Conservation (phyloP, 1,140 invertebrate genomes). For the Brachystomella parvula region DNA sequence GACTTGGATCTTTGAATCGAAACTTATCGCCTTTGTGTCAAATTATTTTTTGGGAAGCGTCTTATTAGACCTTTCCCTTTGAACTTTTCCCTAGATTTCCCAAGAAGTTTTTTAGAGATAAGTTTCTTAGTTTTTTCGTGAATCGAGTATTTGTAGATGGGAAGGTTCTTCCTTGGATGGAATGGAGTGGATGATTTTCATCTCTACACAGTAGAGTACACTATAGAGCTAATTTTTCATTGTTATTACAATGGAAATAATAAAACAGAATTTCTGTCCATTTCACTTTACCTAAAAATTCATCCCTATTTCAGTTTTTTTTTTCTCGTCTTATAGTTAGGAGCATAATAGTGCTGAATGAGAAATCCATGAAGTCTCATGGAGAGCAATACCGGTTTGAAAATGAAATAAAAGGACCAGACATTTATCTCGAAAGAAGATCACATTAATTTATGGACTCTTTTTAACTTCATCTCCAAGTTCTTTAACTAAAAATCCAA, state of each 20-base stretch:
- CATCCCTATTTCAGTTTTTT: constrained; percentile 3
- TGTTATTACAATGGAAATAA: constrained; percentile 4
- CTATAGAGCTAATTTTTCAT: constrained; percentile 2
- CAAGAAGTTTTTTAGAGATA: too few species aligned
- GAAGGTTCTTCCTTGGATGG: too few species aligned
- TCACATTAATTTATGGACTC: constrained; percentile 33
- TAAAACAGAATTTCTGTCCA: constrained; percentile 6
- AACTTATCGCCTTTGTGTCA: too few species aligned
- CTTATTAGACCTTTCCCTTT: too few species aligned
- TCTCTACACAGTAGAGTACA: too few species aligned
- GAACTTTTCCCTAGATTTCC: too few species aligned
- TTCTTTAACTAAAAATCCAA: neutral
- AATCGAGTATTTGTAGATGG: too few species aligned
- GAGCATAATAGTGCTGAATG: constrained; percentile 15
- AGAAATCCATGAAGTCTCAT: constrained; percentile 20
- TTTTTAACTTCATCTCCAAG: constrained; percentile 14
- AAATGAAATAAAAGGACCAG: constrained; percentile 32
- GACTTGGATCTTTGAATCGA: too few species aligned
- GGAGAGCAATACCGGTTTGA: constrained; percentile 32
- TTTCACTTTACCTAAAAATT: constrained; percentile 5
- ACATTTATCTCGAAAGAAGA: constrained; percentile 29
- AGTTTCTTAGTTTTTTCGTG: too few species aligned
- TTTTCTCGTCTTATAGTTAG: too few species aligned
- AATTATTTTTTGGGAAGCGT: too few species aligned
- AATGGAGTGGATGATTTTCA: too few species aligned